Evolutionary conservation across 2,888 invertebrate species (phyloP).

Genomic region (Epinotia brunnichana): DNA sequence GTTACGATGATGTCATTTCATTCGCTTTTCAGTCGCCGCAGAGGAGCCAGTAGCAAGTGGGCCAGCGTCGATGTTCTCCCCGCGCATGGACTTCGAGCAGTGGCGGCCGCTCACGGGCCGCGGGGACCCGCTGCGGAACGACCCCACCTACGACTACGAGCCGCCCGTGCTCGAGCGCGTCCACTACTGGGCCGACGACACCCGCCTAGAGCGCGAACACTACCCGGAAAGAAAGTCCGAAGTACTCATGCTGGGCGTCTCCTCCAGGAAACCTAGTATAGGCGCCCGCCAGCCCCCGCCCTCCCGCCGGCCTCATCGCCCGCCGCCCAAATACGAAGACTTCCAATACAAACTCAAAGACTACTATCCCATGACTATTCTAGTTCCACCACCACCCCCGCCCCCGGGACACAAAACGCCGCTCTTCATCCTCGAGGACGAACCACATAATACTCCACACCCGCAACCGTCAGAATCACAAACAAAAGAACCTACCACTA

Average conservation of each 20-base stretch:
- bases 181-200: conserved; percentile 90
- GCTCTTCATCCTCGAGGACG: conserved; percentile 65
- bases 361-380: conserved; percentile 86
- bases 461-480: conserved; percentile 57
- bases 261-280: conserved; percentile 86
- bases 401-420: conserved; percentile 72
- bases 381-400: conserved; percentile 87
- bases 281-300: conserved; percentile 72
- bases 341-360: conserved; percentile 80
- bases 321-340: conserved; percentile 76
- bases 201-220: conserved; percentile 82
- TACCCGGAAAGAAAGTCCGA: conserved; percentile 86
- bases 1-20: not conserved
- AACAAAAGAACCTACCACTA: conserved; percentile 56
- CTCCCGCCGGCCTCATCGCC: conserved; percentile 56
- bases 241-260: conserved; percentile 87
- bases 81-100: conserved; percentile 92
- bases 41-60: conserved; percentile 58
- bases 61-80: conserved; percentile 84
- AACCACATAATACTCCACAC: conserved; percentile 53
- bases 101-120: conserved; percentile 91
- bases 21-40: conserved; percentile 58
- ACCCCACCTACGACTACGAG: conserved; percentile 93
- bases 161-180: conserved; percentile 91
- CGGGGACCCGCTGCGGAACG: conserved; percentile 91